Percentiles rank a stretch among this genome's conserved stretches.
phyloP scores from a whole-genome alignment of 2,113 vertebrate genomes.

The Deroptyus accipitrinus region DNA sequence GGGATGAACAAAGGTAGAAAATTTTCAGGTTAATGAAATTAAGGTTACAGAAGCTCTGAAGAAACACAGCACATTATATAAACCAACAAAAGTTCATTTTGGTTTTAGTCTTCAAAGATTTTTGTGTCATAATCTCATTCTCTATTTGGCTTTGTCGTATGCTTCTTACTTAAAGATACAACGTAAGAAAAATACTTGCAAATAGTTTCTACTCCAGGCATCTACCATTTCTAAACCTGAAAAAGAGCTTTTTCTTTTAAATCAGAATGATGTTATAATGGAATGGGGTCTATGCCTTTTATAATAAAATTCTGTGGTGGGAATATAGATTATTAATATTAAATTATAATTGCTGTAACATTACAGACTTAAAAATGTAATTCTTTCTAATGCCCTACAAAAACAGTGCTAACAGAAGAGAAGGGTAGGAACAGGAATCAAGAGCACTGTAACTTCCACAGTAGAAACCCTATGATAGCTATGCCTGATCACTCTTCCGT shows the following conservation, averaged over 20 bases:
- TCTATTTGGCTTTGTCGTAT: background rate
- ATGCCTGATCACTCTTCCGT: background rate
- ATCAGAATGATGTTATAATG: background rate
- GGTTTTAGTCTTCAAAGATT: background rate
- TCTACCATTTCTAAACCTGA: background rate
- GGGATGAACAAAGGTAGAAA: background rate
- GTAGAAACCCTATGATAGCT: background rate
- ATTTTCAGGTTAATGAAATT: background rate
- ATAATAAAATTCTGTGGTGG: background rate
- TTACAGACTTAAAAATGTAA: background rate
- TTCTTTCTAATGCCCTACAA: background rate
- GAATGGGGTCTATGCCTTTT: background rate
- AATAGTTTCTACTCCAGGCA: background rate
- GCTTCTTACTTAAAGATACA: background rate
- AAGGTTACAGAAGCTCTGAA: background rate
- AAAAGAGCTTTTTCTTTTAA: background rate
- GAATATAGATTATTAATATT: background rate
- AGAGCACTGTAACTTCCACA: background rate
- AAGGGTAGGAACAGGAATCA: background rate
- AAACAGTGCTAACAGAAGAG: background rate
- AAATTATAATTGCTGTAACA: background rate
- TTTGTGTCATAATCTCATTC: background rate
- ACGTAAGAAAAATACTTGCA: background rate
- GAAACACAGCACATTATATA: background rate
- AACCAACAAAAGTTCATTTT: background rate